Evolutionary conservation across 1,140 invertebrate species (phyloP), one percentile per base, ranked within the genome.

Genomic region (Steinernema feltiae): DNA sequence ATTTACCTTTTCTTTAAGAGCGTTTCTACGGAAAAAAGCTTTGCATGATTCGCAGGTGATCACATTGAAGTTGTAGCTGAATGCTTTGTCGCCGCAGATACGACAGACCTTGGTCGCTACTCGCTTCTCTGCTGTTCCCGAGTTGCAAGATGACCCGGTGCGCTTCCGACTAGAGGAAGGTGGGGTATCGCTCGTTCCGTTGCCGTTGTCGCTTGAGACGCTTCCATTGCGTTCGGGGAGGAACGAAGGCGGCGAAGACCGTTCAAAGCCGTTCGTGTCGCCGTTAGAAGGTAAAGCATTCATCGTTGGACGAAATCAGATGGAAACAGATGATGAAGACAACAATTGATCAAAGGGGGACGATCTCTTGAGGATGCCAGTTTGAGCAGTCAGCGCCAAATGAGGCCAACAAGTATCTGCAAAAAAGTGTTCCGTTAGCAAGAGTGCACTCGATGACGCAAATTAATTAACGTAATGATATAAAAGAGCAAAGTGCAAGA

Each of bases 41-140:
- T 98, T 98, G 86, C 95, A 98, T 78, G 94, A 97, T 88, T 98
- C 95, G 85, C 95, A 98, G 0, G 94, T 95, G 41, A 97, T 92
- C 2, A 95, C 95, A 89, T 96, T 97, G 86, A 98, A 98, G 89
- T 98, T 98, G 87, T 94, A 97, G n/a, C 94, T 94, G 32, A 96
- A 89, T 7, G 95, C 95, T 83, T 91, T 90, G 84, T 96, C 94
- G 0, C 94, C 93, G 86, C 94, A 97, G 29, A 97, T 93, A 30
- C 91, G 90, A 84, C 92, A 92, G 75, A 90, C 88, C 87, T 92
- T 92, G 0, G 78, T 85, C 17, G 82, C 82, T 3, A 82, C 69
- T 24, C 83, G 73, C 48, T 83, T 84, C 21, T 83, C 83, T n/a
- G 46, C 75, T 0, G 48, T 71, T 17, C 75, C 74, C 27, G 71